These are phyloP conservation scores for Pomatorhinus ruficollis DNA, from an alignment of 2,113 vertebrate species.

Conservation along the genomic window DNA sequence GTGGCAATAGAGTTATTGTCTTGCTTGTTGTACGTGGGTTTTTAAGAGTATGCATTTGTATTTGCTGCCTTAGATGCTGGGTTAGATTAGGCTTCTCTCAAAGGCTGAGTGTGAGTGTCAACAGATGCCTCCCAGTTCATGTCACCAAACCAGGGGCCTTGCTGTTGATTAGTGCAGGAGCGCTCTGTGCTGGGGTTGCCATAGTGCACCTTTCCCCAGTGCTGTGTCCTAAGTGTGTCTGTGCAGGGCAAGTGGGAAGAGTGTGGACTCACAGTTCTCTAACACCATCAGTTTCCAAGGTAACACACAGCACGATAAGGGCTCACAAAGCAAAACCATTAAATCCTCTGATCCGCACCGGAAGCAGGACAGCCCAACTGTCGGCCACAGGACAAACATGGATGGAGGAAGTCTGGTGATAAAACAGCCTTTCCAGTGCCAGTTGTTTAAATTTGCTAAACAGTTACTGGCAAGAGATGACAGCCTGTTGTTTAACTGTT, in stretches of 20 bases:
- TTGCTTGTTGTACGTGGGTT: fast-evolving
- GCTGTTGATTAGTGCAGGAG: fast-evolving
- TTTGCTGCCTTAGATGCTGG: not conserved
- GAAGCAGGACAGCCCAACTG: not conserved
- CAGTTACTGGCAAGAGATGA: not conserved
- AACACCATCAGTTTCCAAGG: slow-evolving; percentile 10
- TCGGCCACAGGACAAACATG: not conserved
- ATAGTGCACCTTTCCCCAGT: not conserved
- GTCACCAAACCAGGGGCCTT: not conserved
- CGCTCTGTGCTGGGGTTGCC: not conserved
- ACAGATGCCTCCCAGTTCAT: not conserved
- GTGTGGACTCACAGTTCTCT: not conserved
- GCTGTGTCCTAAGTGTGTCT: not conserved
- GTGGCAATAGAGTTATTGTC: not conserved
- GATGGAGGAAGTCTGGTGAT: not conserved
- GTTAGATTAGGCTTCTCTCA: not conserved
- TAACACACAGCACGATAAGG: not conserved
- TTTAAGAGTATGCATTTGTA: not conserved
- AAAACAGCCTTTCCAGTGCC: not conserved
- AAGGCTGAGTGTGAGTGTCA: not conserved
- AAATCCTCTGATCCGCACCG: not conserved
- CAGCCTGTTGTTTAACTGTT: not conserved
- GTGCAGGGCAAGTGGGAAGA: not conserved
- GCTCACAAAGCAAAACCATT: not conserved
- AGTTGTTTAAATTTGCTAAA: not conserved